Base-by-base conservation (phyloP, 2,797 vertebrate genomes). In the Channa striata region DNA sequence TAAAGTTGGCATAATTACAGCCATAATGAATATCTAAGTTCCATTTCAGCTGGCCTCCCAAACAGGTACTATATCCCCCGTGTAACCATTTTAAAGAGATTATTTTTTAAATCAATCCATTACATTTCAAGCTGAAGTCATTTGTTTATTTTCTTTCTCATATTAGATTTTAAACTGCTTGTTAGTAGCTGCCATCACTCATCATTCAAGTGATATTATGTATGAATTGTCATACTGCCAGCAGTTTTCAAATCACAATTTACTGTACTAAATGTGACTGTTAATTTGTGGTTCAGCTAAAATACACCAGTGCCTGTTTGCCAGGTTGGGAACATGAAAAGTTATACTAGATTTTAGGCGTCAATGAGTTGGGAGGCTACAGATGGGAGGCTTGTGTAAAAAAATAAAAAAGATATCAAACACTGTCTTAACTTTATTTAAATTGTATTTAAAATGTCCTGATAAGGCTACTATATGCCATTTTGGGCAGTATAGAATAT, bases 81-180 rank as follows among this genome's bases (percentile, higher is more conserved):
- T 39, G 53, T 11, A 57, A 30, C 3, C 47, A 60, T 53, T 52
- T 75, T 44, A 8, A 68, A 53, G 48, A 34, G 43, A 59, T 19
- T 12, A 36, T 30, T 43, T 43, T 64, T 39, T 43, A 21, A 61
- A 48, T 65, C 2, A 6, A 39, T 72, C 40, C 14, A 8, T 62
- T 36, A 48, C 13, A 70, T 67, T 54, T 47, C 42, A 68, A 47
- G 40, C 36, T 46, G 37, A 40, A 72, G 43, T 59, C 42, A 48
- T 68, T 68, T 52, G 47, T 51, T 61, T 0, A 59, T 11, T 62
- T 60, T 67, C 11, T 62, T 68, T 62, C 53, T 71, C 34, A 30
- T 59, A 59, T 50, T 61, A 70, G 20, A 75, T 80, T 72, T 74
- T 42, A 68, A 77, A 73, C 36, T 36, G 51, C 40, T 70, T 68